Evolutionary conservation across 1,140 invertebrate species (phyloP).

Genomic region (Octopus sinensis): DNA sequence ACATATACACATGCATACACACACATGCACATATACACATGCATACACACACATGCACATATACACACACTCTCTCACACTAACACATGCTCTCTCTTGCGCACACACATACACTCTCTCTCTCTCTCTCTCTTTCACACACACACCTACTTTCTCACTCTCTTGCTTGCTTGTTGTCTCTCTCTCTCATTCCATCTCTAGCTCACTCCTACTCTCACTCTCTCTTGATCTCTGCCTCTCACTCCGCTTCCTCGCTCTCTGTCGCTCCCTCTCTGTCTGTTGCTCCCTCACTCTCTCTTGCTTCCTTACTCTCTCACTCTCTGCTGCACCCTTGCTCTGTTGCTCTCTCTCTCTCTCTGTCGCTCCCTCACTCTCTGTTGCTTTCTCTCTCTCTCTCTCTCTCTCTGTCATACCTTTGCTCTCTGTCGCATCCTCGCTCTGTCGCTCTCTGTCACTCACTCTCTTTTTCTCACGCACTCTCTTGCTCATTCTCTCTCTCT

Average conservation of each 20-base stretch:
- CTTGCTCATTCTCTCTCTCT: neutral
- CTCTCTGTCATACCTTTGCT: neutral
- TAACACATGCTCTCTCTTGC: neutral
- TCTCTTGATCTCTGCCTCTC: neutral
- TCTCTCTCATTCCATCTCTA: neutral
- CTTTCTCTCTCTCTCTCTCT: neutral
- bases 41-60: neutral
- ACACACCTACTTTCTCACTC: neutral
- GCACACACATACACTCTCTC: neutral
- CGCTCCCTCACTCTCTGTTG: neutral
- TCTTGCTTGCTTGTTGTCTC: neutral
- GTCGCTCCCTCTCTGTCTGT: neutral
- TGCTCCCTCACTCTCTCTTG: neutral
- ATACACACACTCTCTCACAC: neutral
- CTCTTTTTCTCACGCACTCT: neutral
- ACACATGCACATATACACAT: neutral
- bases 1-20: neutral
- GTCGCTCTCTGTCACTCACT: neutral
- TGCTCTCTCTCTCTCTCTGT: neutral
- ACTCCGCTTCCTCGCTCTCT: neutral
- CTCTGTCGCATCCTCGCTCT: neutral
- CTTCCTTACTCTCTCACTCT: neutral
- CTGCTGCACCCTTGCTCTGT: neutral
- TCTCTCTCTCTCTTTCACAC: neutral
- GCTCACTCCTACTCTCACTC: neutral